These are phyloP conservation scores for Blastobasis lacticolella DNA, from an alignment of 2,888 invertebrate genomes.

Conservation along the genomic window DNA sequence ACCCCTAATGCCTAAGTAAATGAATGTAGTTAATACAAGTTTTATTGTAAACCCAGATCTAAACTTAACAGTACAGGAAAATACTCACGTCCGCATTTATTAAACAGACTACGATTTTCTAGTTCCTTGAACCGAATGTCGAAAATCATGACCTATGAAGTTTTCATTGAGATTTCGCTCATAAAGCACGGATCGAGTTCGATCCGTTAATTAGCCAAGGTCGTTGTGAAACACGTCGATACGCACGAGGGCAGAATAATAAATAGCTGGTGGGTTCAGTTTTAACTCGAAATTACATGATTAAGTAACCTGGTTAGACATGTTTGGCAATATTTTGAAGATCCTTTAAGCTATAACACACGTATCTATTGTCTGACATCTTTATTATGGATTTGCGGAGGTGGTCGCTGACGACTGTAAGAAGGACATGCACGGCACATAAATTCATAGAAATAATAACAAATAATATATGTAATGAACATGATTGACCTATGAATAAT, in stretches of 20 bases:
- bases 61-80: too few relatives aligned
- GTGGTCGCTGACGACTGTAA: too few relatives aligned
- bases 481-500: too few relatives aligned
- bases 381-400: too few relatives aligned
- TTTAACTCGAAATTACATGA: not conserved
- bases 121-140: conserved; percentile 1
- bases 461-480: too few relatives aligned
- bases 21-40: too few relatives aligned
- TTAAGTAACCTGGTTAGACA: not conserved
- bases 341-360: not conserved
- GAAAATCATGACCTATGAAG: not conserved
- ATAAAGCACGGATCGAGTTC: not conserved
- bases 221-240: conserved; percentile 6
- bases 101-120: not conserved
- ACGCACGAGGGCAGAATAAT: conserved; percentile 3
- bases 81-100: too few relatives aligned
- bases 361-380: too few relatives aligned
- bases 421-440: too few relatives aligned
- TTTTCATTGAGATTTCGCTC: not conserved
- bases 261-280: not conserved
- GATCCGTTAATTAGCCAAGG: conserved; percentile 9
- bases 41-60: too few relatives aligned
- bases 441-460: too few relatives aligned
- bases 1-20: too few relatives aligned
- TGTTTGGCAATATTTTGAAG: not conserved